Evolutionary conservation across 2,888 invertebrate genomes (phyloP), one percentile per base, ranked within the genome.

Genomic region (Zygaena filipendulae): DNA sequence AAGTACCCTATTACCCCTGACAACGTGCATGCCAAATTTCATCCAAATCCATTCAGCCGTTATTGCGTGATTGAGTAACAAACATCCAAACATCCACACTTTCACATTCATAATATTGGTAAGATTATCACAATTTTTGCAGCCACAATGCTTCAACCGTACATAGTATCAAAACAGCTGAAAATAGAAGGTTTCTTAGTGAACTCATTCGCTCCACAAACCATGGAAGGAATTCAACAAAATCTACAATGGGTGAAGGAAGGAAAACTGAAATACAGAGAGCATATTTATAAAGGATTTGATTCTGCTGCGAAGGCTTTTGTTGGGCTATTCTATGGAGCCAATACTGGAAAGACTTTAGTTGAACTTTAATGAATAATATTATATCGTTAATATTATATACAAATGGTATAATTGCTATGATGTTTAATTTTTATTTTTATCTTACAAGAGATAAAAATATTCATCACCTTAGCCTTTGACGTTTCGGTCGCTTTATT

Each of bases 291-390:
- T 1, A 62, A 84, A 20, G 88, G 87, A 11, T 88, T 90, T 49
- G 85, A 87, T 36, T 84, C 84, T 31, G 81, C 85, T 58, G 81
- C 81, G 2, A 64, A 83, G 21, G 88, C 88, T 14, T 87, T 90
- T 41, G 69, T 82, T 36, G 85, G 82, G 8, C 67, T 89, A 54
- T 69, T 77, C 25, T 58, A 40, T 24, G 88, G 89, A 9, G 81
- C 80, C 16, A 88, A 87, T 52, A 70, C 64, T 12, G 89, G 89
- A 32, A 89, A 89, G 70, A 82, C 85, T 29, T 59, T 89, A 34
- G 82, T 89, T 3, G 82, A 84, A 70, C 72, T 75, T 3, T 79
- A 55, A 59, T n/a, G n/a, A n/a, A n/a, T n/a, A n/a, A n/a, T n/a
- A n/a, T n/a, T n/a, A n/a, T n/a, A n/a, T n/a, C n/a, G n/a, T n/a